phyloP scores from a whole-genome alignment of 2,888 invertebrate genomes.

The Deilephila elpenor region DNA sequence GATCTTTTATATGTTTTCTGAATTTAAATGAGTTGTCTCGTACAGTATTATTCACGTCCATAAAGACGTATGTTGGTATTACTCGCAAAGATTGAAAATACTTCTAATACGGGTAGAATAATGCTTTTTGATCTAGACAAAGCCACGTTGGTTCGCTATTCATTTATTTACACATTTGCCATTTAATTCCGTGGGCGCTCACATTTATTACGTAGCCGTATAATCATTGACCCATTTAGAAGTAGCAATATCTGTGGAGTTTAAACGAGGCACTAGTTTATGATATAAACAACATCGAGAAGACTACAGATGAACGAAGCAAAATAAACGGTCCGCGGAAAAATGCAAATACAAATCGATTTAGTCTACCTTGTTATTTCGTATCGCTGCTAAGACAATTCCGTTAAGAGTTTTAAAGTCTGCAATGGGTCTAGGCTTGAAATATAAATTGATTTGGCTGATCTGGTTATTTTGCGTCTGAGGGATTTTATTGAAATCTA shows the following conservation, averaged over 20 bases:
- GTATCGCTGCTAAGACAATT: background rate
- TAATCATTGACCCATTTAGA: constrained; percentile 5
- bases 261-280: constrained; percentile 9
- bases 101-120: no score
- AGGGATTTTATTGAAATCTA: constrained; percentile 15
- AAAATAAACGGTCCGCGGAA: constrained; percentile 11
- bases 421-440: background rate
- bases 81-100: no score
- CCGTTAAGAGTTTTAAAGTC: background rate
- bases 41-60: no score
- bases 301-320: background rate
- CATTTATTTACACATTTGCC: no score
- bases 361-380: constrained; percentile 19
- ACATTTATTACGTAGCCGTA: background rate
- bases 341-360: constrained; percentile 8
- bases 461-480: constrained; percentile 1
- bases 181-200: background rate
- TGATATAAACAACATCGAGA: constrained; percentile 1
- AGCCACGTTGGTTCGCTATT: no score
- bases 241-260: constrained; percentile 3
- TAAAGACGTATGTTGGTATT: no score
- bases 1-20: background rate
- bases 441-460: constrained; percentile 11
- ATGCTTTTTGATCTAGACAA: no score
- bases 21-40: background rate